Evolutionary conservation across 1,140 invertebrate species (phyloP), one percentile per base, ranked within the genome.

Genomic region (Temnothorax curvispinosus): DNA sequence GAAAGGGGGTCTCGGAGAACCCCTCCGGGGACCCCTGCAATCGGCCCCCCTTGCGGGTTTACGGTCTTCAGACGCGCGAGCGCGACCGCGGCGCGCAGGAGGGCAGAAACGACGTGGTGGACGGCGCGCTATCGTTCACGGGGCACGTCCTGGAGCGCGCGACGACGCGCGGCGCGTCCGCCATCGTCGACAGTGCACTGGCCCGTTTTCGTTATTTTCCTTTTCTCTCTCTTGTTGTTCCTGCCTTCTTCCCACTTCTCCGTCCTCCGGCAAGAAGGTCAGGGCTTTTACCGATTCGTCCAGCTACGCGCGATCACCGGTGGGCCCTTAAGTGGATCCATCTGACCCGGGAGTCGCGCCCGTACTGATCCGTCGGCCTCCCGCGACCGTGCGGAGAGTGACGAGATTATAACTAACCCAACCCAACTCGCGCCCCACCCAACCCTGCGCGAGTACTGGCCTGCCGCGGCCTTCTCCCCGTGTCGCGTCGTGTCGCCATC

Each of bases 331-430:
- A 87, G 60, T 41, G 54, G 71, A 85, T 78, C 84, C 69, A 84
- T 84, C 86, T 91, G 92, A 92, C 88, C 85, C 93, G 91, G 93
- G 88, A 91, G 93, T 92, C 93, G 93, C 93, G 92, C 93, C 92
- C 93, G 93, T 94, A 94, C 93, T 94, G 92, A 87, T 90, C 87
- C 87, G 77, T 56, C 69, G 47, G 54, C 65, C 64, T 85, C 13
- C 35, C 72, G 38, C 77, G 38, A 56, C 18, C 38, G 62, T 69
- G 15, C 74, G 18, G 27, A 74, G 41, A 74, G 41, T 84, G 80
- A 84, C 80, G 56, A 84, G 80, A 84, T 75, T 84, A 84, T 75
- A 84, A 81, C 78, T 71, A 81, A 75, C 80, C 69, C 67, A 84
- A 84, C 54, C 80, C 80, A 84, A 84, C 87, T 72, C 2, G 41